Evolutionary conservation across 2,888 invertebrate genomes (phyloP), one percentile per base, ranked within the genome.

Genomic region (Kryphioiulus occultus): DNA sequence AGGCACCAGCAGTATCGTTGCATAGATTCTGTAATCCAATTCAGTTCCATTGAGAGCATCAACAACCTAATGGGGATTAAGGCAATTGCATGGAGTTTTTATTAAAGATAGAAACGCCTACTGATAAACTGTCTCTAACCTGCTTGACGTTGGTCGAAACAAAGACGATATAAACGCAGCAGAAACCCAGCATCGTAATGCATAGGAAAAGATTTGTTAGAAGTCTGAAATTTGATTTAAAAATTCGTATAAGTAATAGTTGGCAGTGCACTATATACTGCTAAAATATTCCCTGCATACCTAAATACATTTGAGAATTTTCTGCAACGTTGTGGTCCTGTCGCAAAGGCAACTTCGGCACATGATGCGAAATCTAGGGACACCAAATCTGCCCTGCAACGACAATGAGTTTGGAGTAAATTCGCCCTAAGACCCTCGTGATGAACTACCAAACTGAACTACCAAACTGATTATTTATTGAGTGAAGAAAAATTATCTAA

Each of bases 181-280:
- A 98, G 93, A 98, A 98, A 85, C 98, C 98, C 91, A 98, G 93
- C 93, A 98, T 98, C 83, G 98, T 98, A 90, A 98, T 94, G 91
- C 97, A 96, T 89, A 98, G 93, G 93, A 98, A 98, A 89, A 95
- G 92, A 92, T 97, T 97, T 89, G 97, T 95, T 88, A 95, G 91
- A 90, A 93, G 93, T 92, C 95, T 95, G 93, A 89, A 90, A 89
- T 85, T 85, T 12, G 2, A 39, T 39, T 39, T 26, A 42, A 42
- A 42, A n/a, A 22, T 82, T n/a, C n/a, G 10, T 42, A 32, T 22
- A 22, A 26, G 68, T 68, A 22, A 59, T 26, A 22, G 1, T 22
- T 26, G 26, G 7, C 7, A 35, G 3, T 7, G 7, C 7, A 35
- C 35, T 7, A 35, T n/a, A 30, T 78, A 10, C 12, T 15, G 30